A percentile compares a stretch with the other conserved stretches of the same genome.
Evolutionary conservation across 2,797 vertebrate genomes (phyloP).

Genomic region (Borostomias antarcticus): DNA sequence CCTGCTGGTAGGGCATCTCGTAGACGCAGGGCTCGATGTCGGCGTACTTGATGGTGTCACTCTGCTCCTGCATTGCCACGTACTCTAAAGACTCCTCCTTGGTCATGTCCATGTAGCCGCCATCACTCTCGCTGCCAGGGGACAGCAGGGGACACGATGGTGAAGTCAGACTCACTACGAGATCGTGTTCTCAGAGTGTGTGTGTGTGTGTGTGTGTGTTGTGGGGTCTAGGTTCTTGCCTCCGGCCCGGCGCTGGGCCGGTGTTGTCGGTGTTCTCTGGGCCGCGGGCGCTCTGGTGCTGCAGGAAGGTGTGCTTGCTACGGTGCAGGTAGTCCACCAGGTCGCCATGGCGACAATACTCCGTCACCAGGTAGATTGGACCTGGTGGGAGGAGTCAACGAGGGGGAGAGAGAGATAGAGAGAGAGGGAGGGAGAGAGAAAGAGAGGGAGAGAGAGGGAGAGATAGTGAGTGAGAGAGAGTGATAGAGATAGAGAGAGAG

Average conservation of each 20-base stretch:
- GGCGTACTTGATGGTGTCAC: conserved; percentile 78
- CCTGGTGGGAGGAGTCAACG: conserved; percentile 75
- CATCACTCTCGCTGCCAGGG: conserved; percentile 80
- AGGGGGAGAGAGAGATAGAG: too few relatives aligned
- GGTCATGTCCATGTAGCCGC: conserved; percentile 94
- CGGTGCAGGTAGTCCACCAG: conserved; percentile 86
- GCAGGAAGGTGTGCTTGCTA: conserved; percentile 86
- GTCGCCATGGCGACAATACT: conserved; percentile 90
- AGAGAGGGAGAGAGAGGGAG: conserved; percentile 9
- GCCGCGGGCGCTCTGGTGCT: conserved; percentile 65
- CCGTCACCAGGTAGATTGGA: conserved; percentile 89
- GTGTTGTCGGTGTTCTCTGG: neutral
- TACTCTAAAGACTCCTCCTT: conserved; percentile 82
- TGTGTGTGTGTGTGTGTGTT: neutral
- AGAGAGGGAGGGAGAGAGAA: conserved; percentile 14
- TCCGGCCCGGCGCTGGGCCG: conserved; percentile 29
- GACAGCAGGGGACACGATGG: conserved; percentile 18
- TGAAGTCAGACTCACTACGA: neutral
- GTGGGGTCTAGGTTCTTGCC: conserved; percentile 35
- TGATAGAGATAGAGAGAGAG: neutral
- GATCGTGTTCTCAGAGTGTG: neutral
- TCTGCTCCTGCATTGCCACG: conserved; percentile 84
- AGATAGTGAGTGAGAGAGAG: too few relatives aligned
- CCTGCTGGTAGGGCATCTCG: conserved; percentile 66
- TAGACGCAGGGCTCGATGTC: conserved; percentile 80